phyloP scores from a whole-genome alignment of 2,113 vertebrate genomes.

The Vireo altiloquus region DNA sequence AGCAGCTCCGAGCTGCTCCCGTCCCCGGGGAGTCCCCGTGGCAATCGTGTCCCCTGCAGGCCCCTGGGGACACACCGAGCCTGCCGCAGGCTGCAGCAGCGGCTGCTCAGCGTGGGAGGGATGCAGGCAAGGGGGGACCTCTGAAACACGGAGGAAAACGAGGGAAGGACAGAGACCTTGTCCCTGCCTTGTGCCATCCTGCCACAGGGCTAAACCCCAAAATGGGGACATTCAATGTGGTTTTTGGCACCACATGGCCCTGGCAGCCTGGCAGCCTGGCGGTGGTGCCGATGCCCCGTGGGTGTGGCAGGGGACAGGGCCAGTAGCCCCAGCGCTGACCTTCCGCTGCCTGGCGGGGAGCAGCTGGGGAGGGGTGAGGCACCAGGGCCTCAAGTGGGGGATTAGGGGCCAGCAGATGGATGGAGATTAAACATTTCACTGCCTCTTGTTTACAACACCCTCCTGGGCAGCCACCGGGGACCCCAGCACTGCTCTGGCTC shows the following conservation, averaged over 20 bases:
- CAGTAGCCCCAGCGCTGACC: neutral
- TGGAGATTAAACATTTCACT: neutral
- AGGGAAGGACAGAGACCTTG: neutral
- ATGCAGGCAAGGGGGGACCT: fast-evolving
- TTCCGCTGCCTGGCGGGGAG: neutral
- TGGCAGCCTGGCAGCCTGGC: neutral
- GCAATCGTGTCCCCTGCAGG: neutral
- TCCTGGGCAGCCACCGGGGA: fast-evolving
- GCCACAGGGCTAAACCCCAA: fast-evolving
- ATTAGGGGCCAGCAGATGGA: slow-evolving; percentile 2
- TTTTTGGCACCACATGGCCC: neutral
- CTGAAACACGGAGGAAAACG: neutral
- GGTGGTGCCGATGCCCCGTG: fast-evolving
- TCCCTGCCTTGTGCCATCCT: fast-evolving
- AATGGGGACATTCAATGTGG: fast-evolving
- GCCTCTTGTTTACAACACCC: neutral
- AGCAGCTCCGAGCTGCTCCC: neutral
- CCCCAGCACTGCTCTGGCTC: fast-evolving
- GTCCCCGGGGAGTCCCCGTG: neutral
- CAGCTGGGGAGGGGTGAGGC: neutral
- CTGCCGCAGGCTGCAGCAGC: neutral
- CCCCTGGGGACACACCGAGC: neutral
- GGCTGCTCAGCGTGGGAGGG: fast-evolving
- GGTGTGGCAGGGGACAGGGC: neutral
- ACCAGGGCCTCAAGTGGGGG: neutral